Evolutionary conservation across 1,140 invertebrate species (phyloP), one percentile per base, ranked within the genome.

Genomic region (Oscheius sp.): DNA sequence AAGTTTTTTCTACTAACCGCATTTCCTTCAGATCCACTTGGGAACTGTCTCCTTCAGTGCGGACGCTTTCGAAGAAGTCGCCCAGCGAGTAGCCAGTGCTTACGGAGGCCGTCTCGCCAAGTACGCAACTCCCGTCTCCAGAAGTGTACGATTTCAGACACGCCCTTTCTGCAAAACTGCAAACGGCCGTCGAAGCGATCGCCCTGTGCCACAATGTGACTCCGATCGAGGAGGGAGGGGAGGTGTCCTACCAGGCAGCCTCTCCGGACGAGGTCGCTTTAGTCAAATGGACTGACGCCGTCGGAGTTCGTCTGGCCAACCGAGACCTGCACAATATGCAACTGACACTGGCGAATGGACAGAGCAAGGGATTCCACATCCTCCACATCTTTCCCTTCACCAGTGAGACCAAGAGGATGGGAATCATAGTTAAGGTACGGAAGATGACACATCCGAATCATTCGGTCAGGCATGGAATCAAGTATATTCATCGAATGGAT

Each of bases 121-220:
- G 29, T 80, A 4, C 18, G 66, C 29, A 2, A n/a, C 34, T 34
- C 13, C 34, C 29, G 18, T 23, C 42, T 45, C 42, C 15, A 45
- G 42, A 18, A 18, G 42, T 45, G 28, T 62, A 10, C 34, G 29
- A 2, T 68, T 46, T 23, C 66, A 61, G 69, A 52, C 72, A 84
- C 61, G 83, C 82, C 0, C 80, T 83, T 45, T 81, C 81, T 10
- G 73, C 77, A 1, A 83, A 83, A 49, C 62, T 83, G 28, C 82
- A 84, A 66, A 80, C 97, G 79, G 93, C 93, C 0, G 93, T 99
- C 3, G 90, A 93, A 79, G 94, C 95, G 0, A 86, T 99, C 15
- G 95, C 95, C 0, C 86, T 99, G 3, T 99, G 97, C 86, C 96
- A 99, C 85, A 99, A 99, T 86, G 97, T 99, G 0, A 99, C 97